Conservation (phyloP, 2,888 invertebrate species). For the Globia sparganii region DNA sequence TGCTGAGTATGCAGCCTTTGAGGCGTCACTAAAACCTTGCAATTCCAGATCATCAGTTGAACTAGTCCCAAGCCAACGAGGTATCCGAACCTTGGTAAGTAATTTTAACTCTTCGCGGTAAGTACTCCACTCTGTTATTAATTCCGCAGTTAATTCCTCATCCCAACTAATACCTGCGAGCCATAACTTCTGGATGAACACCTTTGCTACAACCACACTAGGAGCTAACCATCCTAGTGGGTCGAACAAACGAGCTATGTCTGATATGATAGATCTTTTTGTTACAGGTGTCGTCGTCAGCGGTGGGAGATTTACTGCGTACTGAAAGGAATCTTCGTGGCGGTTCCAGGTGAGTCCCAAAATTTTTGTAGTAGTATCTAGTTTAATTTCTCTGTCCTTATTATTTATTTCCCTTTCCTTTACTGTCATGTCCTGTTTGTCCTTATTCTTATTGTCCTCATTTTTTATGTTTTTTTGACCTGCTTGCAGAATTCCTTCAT, state of each 20-base stretch:
- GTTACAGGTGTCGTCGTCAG: constrained; percentile 41
- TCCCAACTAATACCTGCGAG: constrained; percentile 44
- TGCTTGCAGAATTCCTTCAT: neutral
- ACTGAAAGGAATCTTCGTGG: neutral
- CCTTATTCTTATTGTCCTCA: neutral
- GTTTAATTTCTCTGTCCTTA: constrained; percentile 2
- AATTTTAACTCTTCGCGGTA: neutral
- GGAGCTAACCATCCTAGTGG: constrained; percentile 42
- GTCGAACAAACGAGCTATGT: constrained; percentile 56
- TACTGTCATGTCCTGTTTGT: neutral
- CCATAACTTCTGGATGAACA: constrained; percentile 39
- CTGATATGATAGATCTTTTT: constrained; percentile 60
- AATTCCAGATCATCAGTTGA: constrained; percentile 41
- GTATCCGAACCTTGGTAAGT: constrained; percentile 29
- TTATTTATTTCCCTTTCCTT: neutral
- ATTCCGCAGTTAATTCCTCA: constrained; percentile 15
- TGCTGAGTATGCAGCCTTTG: constrained; percentile 3
- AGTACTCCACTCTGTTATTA: constrained; percentile 39
- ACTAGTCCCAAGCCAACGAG: constrained; percentile 51
- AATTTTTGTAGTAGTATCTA: constrained; percentile 11
- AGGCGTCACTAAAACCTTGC: constrained; percentile 60
- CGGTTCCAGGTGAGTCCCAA: constrained; percentile 35
- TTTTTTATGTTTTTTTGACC: neutral
- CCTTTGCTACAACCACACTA: constrained; percentile 27
- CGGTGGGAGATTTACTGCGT: constrained; percentile 31